Percentiles rank a stretch among this genome's conserved stretches.
These are phyloP conservation scores for Zhuqinia jingwanae DNA, from an alignment of 2,888 invertebrate genomes.

Conservation along the genomic window DNA sequence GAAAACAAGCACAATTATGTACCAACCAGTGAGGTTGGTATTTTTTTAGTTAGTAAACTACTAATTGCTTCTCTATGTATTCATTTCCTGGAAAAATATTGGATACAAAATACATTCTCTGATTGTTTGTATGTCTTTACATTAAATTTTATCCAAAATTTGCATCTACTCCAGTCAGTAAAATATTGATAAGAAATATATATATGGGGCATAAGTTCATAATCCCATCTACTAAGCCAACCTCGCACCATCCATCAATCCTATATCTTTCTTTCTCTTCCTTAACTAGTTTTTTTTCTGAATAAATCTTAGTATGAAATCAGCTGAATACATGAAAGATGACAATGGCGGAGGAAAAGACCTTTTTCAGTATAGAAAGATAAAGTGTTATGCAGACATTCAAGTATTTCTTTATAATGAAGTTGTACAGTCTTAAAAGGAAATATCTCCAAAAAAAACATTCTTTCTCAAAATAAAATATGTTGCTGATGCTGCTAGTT, in stretches of 20 bases:
- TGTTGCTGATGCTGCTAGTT: background rate
- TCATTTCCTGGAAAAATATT: background rate
- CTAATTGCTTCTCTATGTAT: background rate
- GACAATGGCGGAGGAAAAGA: slow-evolving; percentile 3
- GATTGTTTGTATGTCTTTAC: background rate
- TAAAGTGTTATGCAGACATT: background rate
- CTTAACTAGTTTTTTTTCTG: no score
- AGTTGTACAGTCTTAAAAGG: background rate
- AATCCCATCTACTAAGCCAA: no score
- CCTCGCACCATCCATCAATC: no score
- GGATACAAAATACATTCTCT: background rate
- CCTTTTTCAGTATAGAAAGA: background rate
- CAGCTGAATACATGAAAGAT: slow-evolving; percentile 20
- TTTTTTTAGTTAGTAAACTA: no score
- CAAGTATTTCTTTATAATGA: slow-evolving; percentile 1
- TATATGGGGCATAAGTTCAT: no score
- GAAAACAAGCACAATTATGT: no score
- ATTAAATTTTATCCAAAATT: slow-evolving; percentile 9
- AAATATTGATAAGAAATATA: no score
- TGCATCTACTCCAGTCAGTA: no score
- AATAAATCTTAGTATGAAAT: background rate
- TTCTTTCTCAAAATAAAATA: background rate
- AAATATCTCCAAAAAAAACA: no score
- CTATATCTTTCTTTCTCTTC: no score
- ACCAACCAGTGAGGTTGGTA: no score